A percentile compares a stretch with the other conserved stretches of the same genome.
phyloP scores from a whole-genome alignment of 2,888 invertebrate species.

The Nomada fucata region DNA sequence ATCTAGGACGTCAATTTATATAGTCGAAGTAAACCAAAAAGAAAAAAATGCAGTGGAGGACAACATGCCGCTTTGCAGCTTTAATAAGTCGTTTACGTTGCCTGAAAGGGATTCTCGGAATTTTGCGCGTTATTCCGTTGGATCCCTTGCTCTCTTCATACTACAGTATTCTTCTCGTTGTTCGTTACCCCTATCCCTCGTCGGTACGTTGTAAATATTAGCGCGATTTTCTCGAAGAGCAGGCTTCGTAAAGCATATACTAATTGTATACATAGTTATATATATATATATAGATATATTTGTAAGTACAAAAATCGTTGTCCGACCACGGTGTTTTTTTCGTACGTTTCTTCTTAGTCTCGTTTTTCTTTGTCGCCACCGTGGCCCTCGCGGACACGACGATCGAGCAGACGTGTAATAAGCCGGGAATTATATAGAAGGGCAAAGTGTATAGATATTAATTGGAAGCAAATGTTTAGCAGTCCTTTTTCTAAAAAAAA shows the following conservation, averaged over 20 bases:
- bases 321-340: constrained; percentile 56
- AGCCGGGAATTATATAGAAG: constrained; percentile 34
- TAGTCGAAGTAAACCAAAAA: constrained; percentile 62
- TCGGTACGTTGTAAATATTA: constrained; percentile 72
- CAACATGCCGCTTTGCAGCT: constrained; percentile 66
- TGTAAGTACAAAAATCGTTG: constrained; percentile 68
- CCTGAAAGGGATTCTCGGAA: constrained; percentile 63
- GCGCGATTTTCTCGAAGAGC: constrained; percentile 67
- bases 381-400: constrained; percentile 58
- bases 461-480: constrained; percentile 12
- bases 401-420: constrained; percentile 23
- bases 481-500: background rate
- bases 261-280: constrained; percentile 61
- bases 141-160: constrained; percentile 69
- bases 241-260: constrained; percentile 71
- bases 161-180: constrained; percentile 64
- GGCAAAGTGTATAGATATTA: constrained; percentile 27
- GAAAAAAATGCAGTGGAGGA: constrained; percentile 55
- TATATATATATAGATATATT: constrained; percentile 43
- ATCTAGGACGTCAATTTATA: constrained; percentile 63
- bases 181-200: constrained; percentile 46
- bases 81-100: constrained; percentile 66
- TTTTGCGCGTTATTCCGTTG: constrained; percentile 51
- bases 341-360: constrained; percentile 30
- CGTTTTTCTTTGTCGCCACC: constrained; percentile 27